Conservation (phyloP, 1,140 invertebrate genomes). For the Monomorium pharaonis region DNA sequence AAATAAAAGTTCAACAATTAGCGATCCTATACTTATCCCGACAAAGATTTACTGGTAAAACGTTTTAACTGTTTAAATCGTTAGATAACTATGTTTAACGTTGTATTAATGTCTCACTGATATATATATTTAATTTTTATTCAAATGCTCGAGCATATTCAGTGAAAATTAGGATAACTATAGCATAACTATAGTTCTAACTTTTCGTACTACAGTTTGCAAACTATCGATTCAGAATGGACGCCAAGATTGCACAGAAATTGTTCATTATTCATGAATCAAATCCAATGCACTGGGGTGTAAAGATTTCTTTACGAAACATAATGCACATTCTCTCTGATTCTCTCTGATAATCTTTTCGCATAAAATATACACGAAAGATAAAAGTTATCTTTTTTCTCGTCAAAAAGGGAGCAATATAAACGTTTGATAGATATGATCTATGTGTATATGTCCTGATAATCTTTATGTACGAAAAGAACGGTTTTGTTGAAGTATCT, state of each 20-base stretch:
- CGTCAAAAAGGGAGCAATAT: too few relatives aligned
- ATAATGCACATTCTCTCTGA: neutral
- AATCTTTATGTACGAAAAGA: too few relatives aligned
- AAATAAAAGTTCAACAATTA: neutral
- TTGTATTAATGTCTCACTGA: neutral
- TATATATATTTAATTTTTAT: neutral
- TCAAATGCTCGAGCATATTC: neutral
- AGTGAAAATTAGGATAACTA: neutral
- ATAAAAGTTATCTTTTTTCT: neutral
- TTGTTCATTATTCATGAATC: neutral
- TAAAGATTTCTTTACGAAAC: neutral
- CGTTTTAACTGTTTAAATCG: neutral
- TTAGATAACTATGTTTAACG: neutral
- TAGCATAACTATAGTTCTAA: neutral
- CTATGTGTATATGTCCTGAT: neutral
- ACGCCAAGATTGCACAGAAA: neutral
- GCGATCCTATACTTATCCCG: neutral
- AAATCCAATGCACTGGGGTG: neutral
- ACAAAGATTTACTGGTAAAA: conserved; percentile 13
- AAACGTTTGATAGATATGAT: neutral
- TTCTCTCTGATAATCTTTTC: neutral
- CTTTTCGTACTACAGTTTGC: neutral
- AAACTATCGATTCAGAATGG: neutral
- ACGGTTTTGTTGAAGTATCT: too few relatives aligned
- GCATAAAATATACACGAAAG: neutral